A percentile compares a stretch with the other conserved stretches of the same genome.
Conservation (phyloP, 1,140 invertebrate species). For the Drosophila athabasca region DNA sequence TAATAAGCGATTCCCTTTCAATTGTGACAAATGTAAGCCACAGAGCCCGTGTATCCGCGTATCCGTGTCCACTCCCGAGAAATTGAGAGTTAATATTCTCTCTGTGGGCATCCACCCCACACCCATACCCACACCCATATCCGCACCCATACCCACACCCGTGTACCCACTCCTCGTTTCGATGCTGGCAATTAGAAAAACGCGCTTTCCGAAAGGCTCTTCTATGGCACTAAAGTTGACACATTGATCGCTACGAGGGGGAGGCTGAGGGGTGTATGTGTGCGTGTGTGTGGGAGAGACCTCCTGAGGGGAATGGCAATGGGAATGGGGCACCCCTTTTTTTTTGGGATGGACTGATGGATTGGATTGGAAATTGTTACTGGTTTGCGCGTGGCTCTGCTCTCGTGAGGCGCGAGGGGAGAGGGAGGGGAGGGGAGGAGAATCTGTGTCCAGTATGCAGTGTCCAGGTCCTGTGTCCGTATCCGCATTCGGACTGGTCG, state of each 20-base stretch:
- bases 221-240: conserved; percentile 19
- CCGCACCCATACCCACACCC: background rate
- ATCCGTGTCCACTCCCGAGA: background rate
- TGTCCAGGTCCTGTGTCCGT: too few relatives aligned
- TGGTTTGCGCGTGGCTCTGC: background rate
- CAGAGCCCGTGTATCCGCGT: background rate
- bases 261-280: conserved; percentile 2
- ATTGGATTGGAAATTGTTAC: conserved; percentile 22
- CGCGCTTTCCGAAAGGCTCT: conserved; percentile 22
- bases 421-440: too few relatives aligned
- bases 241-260: conserved; percentile 33
- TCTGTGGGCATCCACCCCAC: conserved; percentile 5
- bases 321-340: too few relatives aligned
- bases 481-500: too few relatives aligned
- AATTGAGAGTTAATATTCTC: conserved; percentile 20
- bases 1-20: background rate
- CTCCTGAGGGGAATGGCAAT: too few relatives aligned
- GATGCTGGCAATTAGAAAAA: conserved; percentile 39
- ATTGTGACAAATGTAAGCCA: conserved; percentile 6
- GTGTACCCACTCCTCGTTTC: conserved; percentile 12
- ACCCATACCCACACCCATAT: background rate
- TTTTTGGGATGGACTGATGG: conserved; percentile 6
- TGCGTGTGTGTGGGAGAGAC: too few relatives aligned
- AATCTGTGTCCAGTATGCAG: background rate
- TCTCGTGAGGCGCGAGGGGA: too few relatives aligned